Base-by-base conservation (phyloP, 2,888 invertebrate species). In the Acrobasis suavella region DNA sequence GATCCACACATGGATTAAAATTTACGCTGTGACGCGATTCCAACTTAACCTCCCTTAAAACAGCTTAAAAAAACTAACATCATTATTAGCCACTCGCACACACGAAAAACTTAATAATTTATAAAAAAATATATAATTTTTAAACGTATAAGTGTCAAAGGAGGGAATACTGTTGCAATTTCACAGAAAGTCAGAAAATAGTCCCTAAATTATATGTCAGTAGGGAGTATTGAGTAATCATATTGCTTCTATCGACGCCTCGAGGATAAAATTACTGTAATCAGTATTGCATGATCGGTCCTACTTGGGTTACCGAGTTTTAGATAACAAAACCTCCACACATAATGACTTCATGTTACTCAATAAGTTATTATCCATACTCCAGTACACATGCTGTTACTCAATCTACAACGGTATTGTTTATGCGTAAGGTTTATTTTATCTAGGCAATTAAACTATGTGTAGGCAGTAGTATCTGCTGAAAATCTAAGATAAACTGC, bases 311-410 rank as follows among this genome's bases (percentile, higher is more conserved):
- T 64, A 64, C 56, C 61, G 37, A 42, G 52, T 46, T 61, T 61
- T 63, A 54, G 63, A 63, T 66, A 66, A 67, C 64, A 65, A 67
- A 59, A 69, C 63, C 68, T 67, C 63, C 63, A 64, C 64, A 58
- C 64, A 65, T 67, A 66, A 65, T 67, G 22, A 58, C 63, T 66
- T 54, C 66, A 56, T 65, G 64, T 67, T 63, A 66, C 65, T 56
- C 60, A 50, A 66, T 64, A 59, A 65, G 52, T 56, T 59, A 49
- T 55, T 58, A 62, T 49, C 58, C 58, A 63, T 50, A 39, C 51
- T 61, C 49, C 22, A 60, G 17, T 60, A 39, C 51, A 52, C 63
- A 54, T 38, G 50, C 50, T 42, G 49, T 50, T 62, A 50, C 39
- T 55, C 60, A 62, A 66, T 61, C 50, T 60, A 50, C 42, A 49